Conservation (phyloP, 2,113 vertebrate species). For the Pampusana beccarii region DNA sequence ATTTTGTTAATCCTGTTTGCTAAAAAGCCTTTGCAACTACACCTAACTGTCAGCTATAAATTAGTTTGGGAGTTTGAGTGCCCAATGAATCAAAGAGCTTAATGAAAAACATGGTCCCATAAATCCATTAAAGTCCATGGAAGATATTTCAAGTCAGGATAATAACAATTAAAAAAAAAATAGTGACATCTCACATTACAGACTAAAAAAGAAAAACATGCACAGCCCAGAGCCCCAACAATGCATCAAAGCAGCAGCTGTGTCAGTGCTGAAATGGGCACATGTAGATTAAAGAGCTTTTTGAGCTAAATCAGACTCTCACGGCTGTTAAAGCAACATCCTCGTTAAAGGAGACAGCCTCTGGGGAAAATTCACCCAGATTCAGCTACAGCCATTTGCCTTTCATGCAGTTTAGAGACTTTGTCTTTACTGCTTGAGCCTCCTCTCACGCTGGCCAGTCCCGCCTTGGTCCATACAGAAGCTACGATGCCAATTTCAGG, state of each 20-base stretch:
- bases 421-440: not conserved
- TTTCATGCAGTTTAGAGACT: not conserved
- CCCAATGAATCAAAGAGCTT: not conserved
- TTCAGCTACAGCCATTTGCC: not conserved
- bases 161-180: not conserved
- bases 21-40: slow-evolving; percentile 25
- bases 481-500: not conserved
- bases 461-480: not conserved
- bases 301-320: slow-evolving; percentile 21
- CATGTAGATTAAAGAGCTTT: slow-evolving; percentile 19
- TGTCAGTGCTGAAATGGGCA: not conserved
- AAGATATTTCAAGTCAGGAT: not conserved
- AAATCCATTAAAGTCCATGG: not conserved
- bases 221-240: not conserved
- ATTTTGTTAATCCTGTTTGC: slow-evolving; percentile 35
- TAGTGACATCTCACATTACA: not conserved
- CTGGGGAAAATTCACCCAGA: not conserved
- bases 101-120: not conserved
- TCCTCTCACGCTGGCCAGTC: not conserved
- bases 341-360: not conserved
- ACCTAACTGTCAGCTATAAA: slow-evolving; percentile 17
- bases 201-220: not conserved
- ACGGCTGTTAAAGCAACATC: not conserved
- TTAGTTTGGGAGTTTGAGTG: slow-evolving; percentile 17
- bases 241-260: slow-evolving; percentile 16